Evolutionary conservation across 2,797 vertebrate species (phyloP), one percentile per base, ranked within the genome.

Genomic region (Gymnothorax reevesii): DNA sequence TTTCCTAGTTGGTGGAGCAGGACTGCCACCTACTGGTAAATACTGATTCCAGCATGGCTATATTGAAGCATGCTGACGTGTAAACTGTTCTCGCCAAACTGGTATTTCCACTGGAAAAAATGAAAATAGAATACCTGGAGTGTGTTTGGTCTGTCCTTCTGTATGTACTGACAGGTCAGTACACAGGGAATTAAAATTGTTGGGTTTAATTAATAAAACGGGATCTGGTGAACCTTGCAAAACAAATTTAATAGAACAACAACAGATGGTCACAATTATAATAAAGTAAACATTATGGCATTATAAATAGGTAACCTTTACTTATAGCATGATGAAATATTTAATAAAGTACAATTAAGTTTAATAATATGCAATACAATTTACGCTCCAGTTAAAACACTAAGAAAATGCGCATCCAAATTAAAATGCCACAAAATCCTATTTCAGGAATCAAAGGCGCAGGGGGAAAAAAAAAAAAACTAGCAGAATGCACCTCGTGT

Each of bases 21-120:
- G 94, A 96, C 94, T 97, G 96, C 97, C 97, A 97, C 94, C 97
- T 94, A 88, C 96, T 96, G 97, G 94, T 84, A 0, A 4, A 0
- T 0, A 0, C 0, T 0, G 0, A 33, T 84, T 13, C 92, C 88
- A 94, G 91, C 95, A 91, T n/a, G 22, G 3, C 15, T 84, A 6
- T 77, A 77, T 73, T 33, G 27, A 80, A 33, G 42, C 60, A 75
- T 86, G 88, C 85, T 82, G 87, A 87, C 3, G 84, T 59, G 83
- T 42, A 77, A 3, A 25, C 54, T 6, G 80, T 33, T 15, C 52
- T 69, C 27, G 25, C 55, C 17, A 20, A 55, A 49, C 52, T 55
- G 1, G n/a, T 7, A 10, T 22, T 42, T 73, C 6, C 73, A 20
- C 15, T 0, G 73, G 42, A 77, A 77, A 77, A 42, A 52, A 17